These are phyloP conservation scores for Cybosia mesomella DNA, from an alignment of 2,888 invertebrate species.

Conservation along the genomic window DNA sequence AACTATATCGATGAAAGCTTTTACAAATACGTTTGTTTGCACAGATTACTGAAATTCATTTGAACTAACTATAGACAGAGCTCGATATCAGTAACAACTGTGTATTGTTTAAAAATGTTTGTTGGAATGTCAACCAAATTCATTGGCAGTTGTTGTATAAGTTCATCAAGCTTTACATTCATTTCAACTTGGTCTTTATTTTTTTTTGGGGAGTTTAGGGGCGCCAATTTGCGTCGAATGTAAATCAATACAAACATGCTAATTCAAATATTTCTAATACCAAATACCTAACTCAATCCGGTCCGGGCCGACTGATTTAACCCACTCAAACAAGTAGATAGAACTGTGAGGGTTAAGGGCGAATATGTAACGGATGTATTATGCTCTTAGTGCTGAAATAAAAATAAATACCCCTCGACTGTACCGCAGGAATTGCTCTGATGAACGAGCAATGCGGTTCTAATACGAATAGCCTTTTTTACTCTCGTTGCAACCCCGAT, in stretches of 20 bases:
- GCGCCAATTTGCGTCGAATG: conserved; percentile 46
- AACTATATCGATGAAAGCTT: conserved; percentile 36
- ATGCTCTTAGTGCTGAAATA: conserved; percentile 77
- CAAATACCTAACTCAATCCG: conserved; percentile 62
- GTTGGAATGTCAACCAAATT: conserved; percentile 62
- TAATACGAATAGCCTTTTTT: conserved; percentile 75
- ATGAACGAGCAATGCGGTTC: conserved; percentile 79
- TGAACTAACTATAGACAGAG: conserved; percentile 39
- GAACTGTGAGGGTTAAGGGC: conserved; percentile 57
- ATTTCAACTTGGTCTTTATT: conserved; percentile 59
- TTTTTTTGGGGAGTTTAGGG: conserved; percentile 58
- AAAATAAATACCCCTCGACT: conserved; percentile 69
- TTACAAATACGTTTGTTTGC: conserved; percentile 28
- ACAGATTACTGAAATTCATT: conserved; percentile 37
- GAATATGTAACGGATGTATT: conserved; percentile 81
- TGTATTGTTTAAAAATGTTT: conserved; percentile 60
- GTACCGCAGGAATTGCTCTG: conserved; percentile 76
- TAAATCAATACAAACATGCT: conserved; percentile 53
- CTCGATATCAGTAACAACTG: conserved; percentile 52
- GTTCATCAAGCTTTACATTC: conserved; percentile 64
- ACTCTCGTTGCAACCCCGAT: conserved; percentile 58
- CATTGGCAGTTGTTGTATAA: conserved; percentile 66
- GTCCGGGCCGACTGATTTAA: conserved; percentile 51
- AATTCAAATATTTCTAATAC: conserved; percentile 59
- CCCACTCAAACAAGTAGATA: conserved; percentile 76